Conservation (phyloP, 2,888 invertebrate genomes). For the Rhingia campestris region DNA sequence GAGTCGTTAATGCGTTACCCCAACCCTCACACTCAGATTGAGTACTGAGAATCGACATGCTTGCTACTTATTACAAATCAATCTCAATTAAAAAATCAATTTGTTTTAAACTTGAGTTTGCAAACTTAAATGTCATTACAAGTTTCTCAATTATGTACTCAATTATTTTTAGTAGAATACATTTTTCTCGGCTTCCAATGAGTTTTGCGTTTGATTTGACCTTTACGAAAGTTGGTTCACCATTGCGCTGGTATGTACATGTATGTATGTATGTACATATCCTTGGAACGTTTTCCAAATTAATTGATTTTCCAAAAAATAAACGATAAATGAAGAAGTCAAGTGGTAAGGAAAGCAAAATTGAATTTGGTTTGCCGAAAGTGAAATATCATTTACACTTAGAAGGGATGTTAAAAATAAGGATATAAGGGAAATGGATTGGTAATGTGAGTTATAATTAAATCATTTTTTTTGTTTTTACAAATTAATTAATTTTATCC, state of each 20-base stretch:
- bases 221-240: neutral
- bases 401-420: neutral
- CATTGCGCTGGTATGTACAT: too few species aligned
- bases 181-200: slow-evolving; percentile 7
- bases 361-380: slow-evolving; percentile 42
- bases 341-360: slow-evolving; percentile 18
- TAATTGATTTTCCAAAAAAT: slow-evolving; percentile 28
- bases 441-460: too few species aligned
- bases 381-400: slow-evolving; percentile 43
- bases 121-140: slow-evolving; percentile 60
- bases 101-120: slow-evolving; percentile 49
- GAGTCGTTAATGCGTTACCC: neutral
- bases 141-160: slow-evolving; percentile 55
- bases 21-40: neutral
- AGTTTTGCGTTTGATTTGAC: slow-evolving; percentile 37
- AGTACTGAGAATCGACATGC: neutral
- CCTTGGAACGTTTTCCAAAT: slow-evolving; percentile 7
- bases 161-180: slow-evolving; percentile 40
- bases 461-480: too few species aligned
- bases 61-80: slow-evolving; percentile 44
- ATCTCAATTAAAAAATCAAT: slow-evolving; percentile 64
- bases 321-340: slow-evolving; percentile 10
- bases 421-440: too few species aligned
- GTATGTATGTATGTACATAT: neutral
- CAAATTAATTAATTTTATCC: too few species aligned